Evolutionary conservation across 2,113 vertebrate species (phyloP).

Genomic region (Procavia capensis): DNA sequence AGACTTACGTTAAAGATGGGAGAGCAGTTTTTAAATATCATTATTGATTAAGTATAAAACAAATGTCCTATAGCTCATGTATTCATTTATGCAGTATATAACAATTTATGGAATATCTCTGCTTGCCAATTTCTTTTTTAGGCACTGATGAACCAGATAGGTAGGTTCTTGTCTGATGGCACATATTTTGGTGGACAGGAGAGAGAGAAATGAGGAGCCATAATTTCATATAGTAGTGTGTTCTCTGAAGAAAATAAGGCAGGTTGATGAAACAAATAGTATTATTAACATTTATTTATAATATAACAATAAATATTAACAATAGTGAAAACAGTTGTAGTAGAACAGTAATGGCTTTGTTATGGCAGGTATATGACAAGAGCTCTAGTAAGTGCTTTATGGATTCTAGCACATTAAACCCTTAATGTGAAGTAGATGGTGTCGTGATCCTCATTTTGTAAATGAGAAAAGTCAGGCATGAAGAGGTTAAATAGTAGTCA

Average conservation of each 20-base stretch:
- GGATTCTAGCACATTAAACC: neutral
- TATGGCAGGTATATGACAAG: neutral
- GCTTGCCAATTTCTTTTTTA: constrained; percentile 17
- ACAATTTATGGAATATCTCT: constrained; percentile 15
- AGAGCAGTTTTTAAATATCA: neutral
- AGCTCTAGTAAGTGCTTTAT: neutral
- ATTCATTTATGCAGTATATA: neutral
- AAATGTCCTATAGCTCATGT: neutral
- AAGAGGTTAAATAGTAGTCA: neutral
- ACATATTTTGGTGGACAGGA: constrained; percentile 7
- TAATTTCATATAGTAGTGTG: constrained; percentile 6
- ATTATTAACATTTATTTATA: neutral
- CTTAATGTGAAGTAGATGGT: neutral
- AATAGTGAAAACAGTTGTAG: neutral
- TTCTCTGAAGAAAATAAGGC: constrained; percentile 19
- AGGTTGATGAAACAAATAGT: neutral
- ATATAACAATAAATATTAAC: neutral
- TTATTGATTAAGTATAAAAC: constrained; percentile 5
- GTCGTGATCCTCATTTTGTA: constrained; percentile 38
- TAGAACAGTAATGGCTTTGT: neutral
- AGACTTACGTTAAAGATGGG: constrained; percentile 16
- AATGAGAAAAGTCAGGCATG: neutral
- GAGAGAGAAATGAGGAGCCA: neutral
- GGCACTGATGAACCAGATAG: constrained; percentile 16
- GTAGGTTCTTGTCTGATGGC: neutral